These are phyloP conservation scores for Agriopis marginaria DNA, from an alignment of 2,888 invertebrate genomes.

Conservation along the genomic window DNA sequence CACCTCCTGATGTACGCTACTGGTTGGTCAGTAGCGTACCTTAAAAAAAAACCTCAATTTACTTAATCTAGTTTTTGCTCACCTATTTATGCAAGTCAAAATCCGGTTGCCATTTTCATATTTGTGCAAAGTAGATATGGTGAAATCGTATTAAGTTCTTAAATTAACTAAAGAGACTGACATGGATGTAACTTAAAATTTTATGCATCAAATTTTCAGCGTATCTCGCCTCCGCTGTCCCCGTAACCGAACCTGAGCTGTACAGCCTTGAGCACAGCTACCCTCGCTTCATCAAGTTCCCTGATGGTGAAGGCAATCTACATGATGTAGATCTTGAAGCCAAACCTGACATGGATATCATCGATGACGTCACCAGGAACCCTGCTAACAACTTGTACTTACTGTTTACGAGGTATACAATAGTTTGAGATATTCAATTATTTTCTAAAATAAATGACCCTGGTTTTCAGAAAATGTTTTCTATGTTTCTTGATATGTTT, in stretches of 20 bases:
- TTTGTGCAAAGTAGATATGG: too few species aligned
- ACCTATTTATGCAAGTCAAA: too few species aligned
- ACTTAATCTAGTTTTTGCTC: too few species aligned
- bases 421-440: not conserved
- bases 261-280: conserved; percentile 46
- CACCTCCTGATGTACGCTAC: too few species aligned
- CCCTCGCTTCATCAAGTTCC: conserved; percentile 58
- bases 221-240: conserved; percentile 55
- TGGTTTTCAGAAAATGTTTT: not conserved
- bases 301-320: conserved; percentile 59
- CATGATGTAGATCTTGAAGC: conserved; percentile 61
- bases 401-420: conserved; percentile 58
- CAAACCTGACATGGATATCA: conserved; percentile 50
- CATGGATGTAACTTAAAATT: too few species aligned
- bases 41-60: too few species aligned
- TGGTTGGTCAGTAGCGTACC: too few species aligned
- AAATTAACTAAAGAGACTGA: too few species aligned
- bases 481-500: not conserved
- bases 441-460: not conserved
- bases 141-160: too few species aligned
- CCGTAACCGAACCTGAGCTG: conserved; percentile 43
- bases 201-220: conserved; percentile 40
- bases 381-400: conserved; percentile 59
- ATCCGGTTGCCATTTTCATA: too few species aligned
- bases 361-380: conserved; percentile 58